Conservation (phyloP, 2,113 vertebrate species). For the Pseudonaja textilis region DNA sequence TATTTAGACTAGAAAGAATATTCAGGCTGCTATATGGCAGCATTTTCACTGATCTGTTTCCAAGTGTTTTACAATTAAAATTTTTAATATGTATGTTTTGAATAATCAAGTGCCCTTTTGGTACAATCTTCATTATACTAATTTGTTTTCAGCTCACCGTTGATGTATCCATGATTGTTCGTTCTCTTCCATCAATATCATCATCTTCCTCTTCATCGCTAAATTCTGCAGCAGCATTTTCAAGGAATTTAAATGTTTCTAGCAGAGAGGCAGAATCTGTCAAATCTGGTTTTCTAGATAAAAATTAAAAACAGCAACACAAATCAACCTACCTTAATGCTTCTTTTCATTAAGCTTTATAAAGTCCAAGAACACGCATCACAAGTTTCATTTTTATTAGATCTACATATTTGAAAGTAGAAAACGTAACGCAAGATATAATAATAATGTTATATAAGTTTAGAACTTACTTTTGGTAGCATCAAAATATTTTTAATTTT, state of each 20-base stretch:
- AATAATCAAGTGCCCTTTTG: background rate
- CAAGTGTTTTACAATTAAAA: background rate
- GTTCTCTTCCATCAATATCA: conserved; percentile 87
- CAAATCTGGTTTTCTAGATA: conserved; percentile 85
- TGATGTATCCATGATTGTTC: conserved; percentile 84
- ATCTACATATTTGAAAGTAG: background rate
- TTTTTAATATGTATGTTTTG: background rate
- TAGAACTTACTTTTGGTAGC: background rate
- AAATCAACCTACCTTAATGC: conserved; percentile 23
- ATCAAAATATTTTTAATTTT: background rate
- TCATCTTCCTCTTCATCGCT: conserved; percentile 97
- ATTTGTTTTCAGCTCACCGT: conserved; percentile 80
- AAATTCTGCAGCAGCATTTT: conserved; percentile 88
- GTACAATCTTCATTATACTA: conserved; percentile 43
- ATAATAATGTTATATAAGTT: background rate
- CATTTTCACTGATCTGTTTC: background rate
- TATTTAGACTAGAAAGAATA: background rate
- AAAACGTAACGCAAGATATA: background rate
- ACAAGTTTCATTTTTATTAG: background rate
- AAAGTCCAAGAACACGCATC: background rate
- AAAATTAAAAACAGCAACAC: conserved; percentile 56
- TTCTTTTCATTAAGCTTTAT: conserved; percentile 8
- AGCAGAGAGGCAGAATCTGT: conserved; percentile 87
- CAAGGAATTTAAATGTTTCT: conserved; percentile 93
- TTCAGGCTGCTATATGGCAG: background rate